Evolutionary conservation across 2,797 vertebrate species (phyloP).

Genomic region (Peromyscus aztecus): DNA sequence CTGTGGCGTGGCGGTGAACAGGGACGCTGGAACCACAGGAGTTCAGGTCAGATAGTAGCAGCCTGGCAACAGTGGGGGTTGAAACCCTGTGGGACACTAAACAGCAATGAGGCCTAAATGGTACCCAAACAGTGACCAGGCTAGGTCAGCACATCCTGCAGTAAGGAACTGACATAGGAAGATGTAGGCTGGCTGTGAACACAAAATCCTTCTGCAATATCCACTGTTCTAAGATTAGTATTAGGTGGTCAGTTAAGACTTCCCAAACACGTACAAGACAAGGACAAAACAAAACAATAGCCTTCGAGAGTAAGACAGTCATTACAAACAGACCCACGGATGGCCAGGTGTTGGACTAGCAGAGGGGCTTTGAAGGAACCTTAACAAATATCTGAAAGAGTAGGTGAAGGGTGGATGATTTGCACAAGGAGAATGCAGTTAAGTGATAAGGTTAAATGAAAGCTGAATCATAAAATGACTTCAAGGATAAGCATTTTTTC

Average conservation of each 20-base stretch:
- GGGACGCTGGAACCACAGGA: neutral
- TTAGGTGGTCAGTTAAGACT: neutral
- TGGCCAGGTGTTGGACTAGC: neutral
- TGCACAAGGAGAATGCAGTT: neutral
- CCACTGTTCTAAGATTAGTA: neutral
- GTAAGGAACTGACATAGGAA: neutral
- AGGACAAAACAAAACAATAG: neutral
- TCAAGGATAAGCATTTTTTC: neutral
- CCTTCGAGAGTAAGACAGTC: neutral
- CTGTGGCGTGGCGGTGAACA: rapidly evolving
- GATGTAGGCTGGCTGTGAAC: neutral
- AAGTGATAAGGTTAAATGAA: neutral
- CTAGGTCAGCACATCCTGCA: neutral
- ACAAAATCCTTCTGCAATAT: neutral
- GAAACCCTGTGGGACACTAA: neutral
- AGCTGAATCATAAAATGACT: neutral
- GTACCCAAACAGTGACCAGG: no score
- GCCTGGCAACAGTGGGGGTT: neutral
- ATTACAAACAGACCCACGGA: neutral
- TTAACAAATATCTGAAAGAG: neutral
- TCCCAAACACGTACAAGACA: neutral
- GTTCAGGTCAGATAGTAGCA: neutral
- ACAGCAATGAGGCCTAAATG: neutral
- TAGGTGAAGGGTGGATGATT: neutral
- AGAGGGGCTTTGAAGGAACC: neutral